Evolutionary conservation across 2,888 invertebrate species (phyloP).

Genomic region (Plebejus anna): DNA sequence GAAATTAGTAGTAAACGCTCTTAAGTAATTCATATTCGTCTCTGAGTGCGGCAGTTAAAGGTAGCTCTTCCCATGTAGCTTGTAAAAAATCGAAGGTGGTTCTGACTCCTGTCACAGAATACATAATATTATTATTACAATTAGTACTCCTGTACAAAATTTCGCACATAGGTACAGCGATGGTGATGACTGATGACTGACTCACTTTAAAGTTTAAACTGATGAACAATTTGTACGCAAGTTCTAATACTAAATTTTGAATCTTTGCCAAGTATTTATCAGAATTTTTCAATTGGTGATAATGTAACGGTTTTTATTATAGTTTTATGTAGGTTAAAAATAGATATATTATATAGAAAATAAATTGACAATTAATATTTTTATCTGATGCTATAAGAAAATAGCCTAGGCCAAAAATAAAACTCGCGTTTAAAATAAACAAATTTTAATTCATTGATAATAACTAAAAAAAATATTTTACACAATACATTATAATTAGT

Average conservation of each 20-base stretch:
- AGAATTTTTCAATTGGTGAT: background rate
- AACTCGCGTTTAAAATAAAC: conserved; percentile 71
- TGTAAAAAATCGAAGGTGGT: no score
- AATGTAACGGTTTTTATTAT: background rate
- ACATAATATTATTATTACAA: no score
- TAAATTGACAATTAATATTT: no score
- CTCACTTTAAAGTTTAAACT: background rate
- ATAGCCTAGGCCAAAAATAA: conserved; percentile 43
- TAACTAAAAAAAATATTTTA: conserved; percentile 77
- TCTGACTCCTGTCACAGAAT: no score
- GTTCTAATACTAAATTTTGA: background rate
- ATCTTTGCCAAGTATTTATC: background rate
- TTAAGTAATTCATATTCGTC: no score
- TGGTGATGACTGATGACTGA: no score
- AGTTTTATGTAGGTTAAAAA: background rate
- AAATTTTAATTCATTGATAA: conserved; percentile 80
- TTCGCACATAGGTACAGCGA: no score
- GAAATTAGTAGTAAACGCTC: no score
- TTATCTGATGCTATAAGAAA: background rate
- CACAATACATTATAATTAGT: conserved; percentile 79
- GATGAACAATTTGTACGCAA: background rate
- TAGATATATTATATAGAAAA: background rate
- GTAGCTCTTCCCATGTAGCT: no score
- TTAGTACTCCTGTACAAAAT: no score
- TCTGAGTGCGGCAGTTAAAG: no score